phyloP scores from a whole-genome alignment of 2,888 invertebrate species.

The Vesta saturnalis region DNA sequence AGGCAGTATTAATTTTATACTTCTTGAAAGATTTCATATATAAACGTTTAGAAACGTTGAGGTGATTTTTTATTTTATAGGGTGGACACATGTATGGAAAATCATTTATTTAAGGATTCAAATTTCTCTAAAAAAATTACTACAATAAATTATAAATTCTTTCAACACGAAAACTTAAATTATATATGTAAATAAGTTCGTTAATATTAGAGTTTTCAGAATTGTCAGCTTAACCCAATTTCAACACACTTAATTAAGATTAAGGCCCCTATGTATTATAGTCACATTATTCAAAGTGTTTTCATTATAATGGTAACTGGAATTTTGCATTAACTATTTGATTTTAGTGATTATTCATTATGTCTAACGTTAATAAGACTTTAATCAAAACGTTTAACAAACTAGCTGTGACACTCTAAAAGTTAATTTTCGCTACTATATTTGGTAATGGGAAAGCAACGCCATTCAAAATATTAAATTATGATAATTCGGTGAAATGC shows the following conservation, averaged over 20 bases:
- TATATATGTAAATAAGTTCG: background rate
- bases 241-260: background rate
- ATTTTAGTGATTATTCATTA: too few relatives aligned
- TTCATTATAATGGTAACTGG: too few relatives aligned
- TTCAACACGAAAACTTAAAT: background rate
- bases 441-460: too few relatives aligned
- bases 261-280: too few relatives aligned
- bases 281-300: too few relatives aligned
- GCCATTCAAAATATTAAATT: too few relatives aligned
- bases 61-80: background rate
- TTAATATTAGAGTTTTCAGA: background rate
- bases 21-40: conserved; percentile 18
- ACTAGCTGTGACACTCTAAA: too few relatives aligned
- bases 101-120: conserved; percentile 8
- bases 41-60: background rate
- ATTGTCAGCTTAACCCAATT: background rate
- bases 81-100: conserved; percentile 1
- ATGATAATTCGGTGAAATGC: too few relatives aligned
- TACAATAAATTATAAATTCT: background rate
- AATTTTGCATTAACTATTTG: too few relatives aligned
- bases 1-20: conserved; percentile 24
- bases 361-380: too few relatives aligned
- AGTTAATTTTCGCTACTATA: too few relatives aligned
- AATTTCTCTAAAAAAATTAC: background rate
- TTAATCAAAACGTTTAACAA: too few relatives aligned